Conservation (phyloP, 2,888 invertebrate genomes). For the Allacma fusca region DNA sequence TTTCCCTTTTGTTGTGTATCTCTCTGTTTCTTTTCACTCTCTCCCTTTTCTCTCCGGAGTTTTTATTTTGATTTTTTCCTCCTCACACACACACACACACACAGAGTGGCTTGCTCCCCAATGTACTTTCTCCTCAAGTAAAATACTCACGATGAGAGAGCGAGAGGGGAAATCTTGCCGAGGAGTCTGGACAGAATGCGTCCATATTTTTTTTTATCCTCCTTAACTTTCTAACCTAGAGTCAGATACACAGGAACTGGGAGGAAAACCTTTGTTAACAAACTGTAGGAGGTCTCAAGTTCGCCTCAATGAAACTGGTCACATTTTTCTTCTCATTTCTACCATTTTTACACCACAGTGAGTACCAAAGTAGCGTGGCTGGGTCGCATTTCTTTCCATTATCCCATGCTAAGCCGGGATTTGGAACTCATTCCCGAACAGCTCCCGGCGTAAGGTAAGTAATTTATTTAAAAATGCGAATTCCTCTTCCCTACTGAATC, state of each 20-base stretch:
- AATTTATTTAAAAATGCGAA: no score
- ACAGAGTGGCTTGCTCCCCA: no score
- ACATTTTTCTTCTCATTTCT: slow-evolving; percentile 15
- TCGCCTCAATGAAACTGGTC: neutral
- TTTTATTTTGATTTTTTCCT: neutral
- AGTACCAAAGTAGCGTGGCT: neutral
- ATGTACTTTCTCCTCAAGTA: neutral
- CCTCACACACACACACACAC: no score
- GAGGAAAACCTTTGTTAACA: slow-evolving; percentile 18
- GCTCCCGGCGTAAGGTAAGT: no score
- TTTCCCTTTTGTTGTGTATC: neutral
- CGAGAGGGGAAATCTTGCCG: neutral
- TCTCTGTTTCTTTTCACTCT: neutral
- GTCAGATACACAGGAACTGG: neutral
- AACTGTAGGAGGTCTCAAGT: slow-evolving; percentile 12
- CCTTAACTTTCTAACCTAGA: slow-evolving; percentile 5
- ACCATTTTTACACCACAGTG: slow-evolving; percentile 1
- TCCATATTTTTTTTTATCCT: neutral
- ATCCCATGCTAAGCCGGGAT: no score
- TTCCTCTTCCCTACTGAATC: no score
- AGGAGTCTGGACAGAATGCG: neutral
- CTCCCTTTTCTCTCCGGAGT: neutral
- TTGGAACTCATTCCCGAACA: no score
- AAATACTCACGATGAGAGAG: neutral
- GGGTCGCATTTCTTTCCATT: neutral